Percentiles rank a stretch among this genome's conserved stretches.
phyloP scores from a whole-genome alignment of 2,888 invertebrate genomes.

The Drosophila buzzatii region DNA sequence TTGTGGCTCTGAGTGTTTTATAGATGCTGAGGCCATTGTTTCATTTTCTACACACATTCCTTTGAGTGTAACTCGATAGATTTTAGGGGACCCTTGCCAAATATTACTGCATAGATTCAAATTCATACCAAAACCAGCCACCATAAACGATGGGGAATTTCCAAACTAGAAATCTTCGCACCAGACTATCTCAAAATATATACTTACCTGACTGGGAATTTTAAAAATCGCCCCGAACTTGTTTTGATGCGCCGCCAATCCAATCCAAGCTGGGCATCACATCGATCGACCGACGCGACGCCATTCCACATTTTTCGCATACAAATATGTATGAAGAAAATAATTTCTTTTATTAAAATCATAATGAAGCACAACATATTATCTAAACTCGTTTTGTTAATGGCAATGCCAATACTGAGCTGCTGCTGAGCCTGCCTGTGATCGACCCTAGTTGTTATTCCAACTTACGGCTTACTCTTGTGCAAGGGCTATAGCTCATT shows the following conservation, averaged over 20 bases:
- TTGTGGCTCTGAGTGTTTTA: constrained; percentile 40
- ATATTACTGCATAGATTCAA: constrained; percentile 18
- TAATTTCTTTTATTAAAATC: constrained; percentile 60
- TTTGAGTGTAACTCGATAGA: constrained; percentile 60
- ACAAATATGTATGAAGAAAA: constrained; percentile 49
- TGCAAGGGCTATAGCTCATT: constrained; percentile 55
- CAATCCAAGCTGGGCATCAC: constrained; percentile 34
- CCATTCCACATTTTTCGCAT: constrained; percentile 45
- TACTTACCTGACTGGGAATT: constrained; percentile 56
- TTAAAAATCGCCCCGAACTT: constrained; percentile 60
- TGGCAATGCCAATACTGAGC: constrained; percentile 11
- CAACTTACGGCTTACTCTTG: constrained; percentile 45
- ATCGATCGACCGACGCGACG: constrained; percentile 32
- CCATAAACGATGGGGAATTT: constrained; percentile 74
- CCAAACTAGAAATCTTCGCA: constrained; percentile 69
- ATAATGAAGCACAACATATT: constrained; percentile 28
- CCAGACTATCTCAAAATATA: constrained; percentile 50
- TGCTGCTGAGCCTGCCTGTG: constrained; percentile 34
- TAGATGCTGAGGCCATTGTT: constrained; percentile 57
- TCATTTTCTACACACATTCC: constrained; percentile 50
- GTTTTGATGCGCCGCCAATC: constrained; percentile 62
- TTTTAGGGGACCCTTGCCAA: constrained; percentile 37
- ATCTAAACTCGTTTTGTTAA: constrained; percentile 31
- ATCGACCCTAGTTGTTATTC: constrained; percentile 17
- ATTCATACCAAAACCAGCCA: constrained; percentile 52